A percentile compares a stretch with the other conserved stretches of the same genome.
These are phyloP conservation scores for Parnassius glacialis DNA, from an alignment of 2,888 invertebrate species.

Conservation along the genomic window DNA sequence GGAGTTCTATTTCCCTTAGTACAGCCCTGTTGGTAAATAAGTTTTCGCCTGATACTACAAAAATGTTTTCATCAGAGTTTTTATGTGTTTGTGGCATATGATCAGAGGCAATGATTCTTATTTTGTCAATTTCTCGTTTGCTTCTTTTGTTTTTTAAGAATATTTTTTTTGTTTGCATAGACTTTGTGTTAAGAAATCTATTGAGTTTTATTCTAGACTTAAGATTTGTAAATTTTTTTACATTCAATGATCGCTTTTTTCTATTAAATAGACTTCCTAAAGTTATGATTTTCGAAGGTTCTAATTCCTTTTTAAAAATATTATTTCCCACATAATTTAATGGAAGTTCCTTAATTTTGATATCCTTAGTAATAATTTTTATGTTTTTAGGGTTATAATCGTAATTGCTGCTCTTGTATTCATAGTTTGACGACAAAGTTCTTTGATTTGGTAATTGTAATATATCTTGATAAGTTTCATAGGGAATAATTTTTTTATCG, in stretches of 20 bases:
- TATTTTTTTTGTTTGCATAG: slow-evolving; percentile 45
- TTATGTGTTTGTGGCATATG: slow-evolving; percentile 32
- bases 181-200: slow-evolving; percentile 53
- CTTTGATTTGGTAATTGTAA: slow-evolving; percentile 35
- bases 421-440: slow-evolving; percentile 29
- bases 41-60: slow-evolving; percentile 56
- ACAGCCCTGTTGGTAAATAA: slow-evolving; percentile 52
- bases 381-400: slow-evolving; percentile 25
- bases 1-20: slow-evolving; percentile 44
- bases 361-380: slow-evolving; percentile 25
- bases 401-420: slow-evolving; percentile 23
- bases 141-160: slow-evolving; percentile 53
- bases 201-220: slow-evolving; percentile 52
- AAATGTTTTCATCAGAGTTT: slow-evolving; percentile 54
- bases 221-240: slow-evolving; percentile 49
- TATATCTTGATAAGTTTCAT: slow-evolving; percentile 47
- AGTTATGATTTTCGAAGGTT: slow-evolving; percentile 52
- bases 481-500: slow-evolving; percentile 42
- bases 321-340: slow-evolving; percentile 40
- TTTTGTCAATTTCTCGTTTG: slow-evolving; percentile 61
- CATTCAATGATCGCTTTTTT: slow-evolving; percentile 48
- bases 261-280: slow-evolving; percentile 48
- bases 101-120: slow-evolving; percentile 57
- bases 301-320: slow-evolving; percentile 48
- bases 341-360: slow-evolving; percentile 27